Percentiles rank a stretch among this genome's conserved stretches.
These are phyloP conservation scores for Dermolepida albohirtum DNA, from an alignment of 2,888 invertebrate species.

Conservation along the genomic window DNA sequence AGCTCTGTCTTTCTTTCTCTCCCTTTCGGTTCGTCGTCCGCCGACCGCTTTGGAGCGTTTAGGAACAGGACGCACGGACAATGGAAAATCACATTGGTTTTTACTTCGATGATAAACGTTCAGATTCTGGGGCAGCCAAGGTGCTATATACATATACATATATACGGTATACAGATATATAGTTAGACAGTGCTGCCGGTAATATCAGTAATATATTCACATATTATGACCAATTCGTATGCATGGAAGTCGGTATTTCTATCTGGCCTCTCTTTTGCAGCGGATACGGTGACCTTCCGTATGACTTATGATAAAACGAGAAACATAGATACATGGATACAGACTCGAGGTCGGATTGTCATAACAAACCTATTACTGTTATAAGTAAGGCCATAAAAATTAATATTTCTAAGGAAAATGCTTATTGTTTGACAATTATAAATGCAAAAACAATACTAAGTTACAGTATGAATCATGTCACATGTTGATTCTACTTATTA, in stretches of 20 bases:
- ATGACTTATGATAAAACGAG: no score
- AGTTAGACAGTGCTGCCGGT: neutral
- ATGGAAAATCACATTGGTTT: slow-evolving; percentile 50
- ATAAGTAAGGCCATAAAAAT: no score
- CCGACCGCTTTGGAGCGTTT: slow-evolving; percentile 18
- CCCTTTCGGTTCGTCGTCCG: neutral
- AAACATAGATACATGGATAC: no score
- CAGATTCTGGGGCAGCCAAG: slow-evolving; percentile 50
- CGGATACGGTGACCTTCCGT: no score
- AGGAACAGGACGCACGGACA: slow-evolving; percentile 43
- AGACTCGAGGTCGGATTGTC: no score
- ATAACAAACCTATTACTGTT: no score
- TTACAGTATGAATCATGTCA: no score
- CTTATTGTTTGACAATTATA: no score
- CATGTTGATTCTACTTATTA: no score
- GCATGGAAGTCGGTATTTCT: slow-evolving; percentile 54
- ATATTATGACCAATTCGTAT: slow-evolving; percentile 60
- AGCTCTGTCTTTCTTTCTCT: slow-evolving; percentile 2
- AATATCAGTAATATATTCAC: slow-evolving; percentile 57
- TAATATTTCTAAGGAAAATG: no score
- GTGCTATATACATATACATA: slow-evolving; percentile 7
- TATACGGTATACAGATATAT: neutral
- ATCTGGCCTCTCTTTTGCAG: no score
- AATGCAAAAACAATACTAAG: no score
- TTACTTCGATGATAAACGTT: slow-evolving; percentile 54